Evolutionary conservation across 1,140 invertebrate genomes (phyloP), one percentile per base, ranked within the genome.

Genomic region (Diachasma alloeum): DNA sequence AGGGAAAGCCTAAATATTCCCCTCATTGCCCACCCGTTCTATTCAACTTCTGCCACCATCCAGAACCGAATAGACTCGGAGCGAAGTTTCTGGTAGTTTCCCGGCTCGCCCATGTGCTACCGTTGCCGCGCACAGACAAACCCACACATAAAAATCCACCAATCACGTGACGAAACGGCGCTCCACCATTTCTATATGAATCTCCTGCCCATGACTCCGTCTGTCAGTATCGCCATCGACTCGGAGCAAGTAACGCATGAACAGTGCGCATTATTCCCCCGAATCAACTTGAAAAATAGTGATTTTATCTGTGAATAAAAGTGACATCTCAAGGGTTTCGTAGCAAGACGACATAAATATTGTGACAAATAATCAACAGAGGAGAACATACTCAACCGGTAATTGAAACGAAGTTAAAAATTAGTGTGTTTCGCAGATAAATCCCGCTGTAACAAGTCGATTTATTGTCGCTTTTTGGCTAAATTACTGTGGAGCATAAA

Each of bases 71-170:
- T 71, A 72, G 70, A 77, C 66, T 5, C 42, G 67, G 17, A 46
- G 10, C 22, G 76, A 77, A 77, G 26, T 77, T 77, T 77, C 76
- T 77, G 63, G 76, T 44, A 53, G 31, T 69, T 77, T 77, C 71
- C 37, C 31, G 31, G 31, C 66, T 59, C 36, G 8, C 15, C 48
- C 48, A 36, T 13, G 66, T 26, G 19, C 69, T 22, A 72, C n/a
- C 37, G 67, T 42, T 15, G 46, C 11, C 37, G 63, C 26, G 15
- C 73, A 68, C 37, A 46, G 17, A 31, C 22, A 15, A 24, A 37
- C 73, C 31, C 24, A 63, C 73, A 46, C n/a, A 48, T 10, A 24
- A 59, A 11, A 15, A 37, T 56, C 13, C 24, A 69, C 19, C 26
- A 15, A 63, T 72, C 13, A 15, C 10, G 1, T 26, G 39, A 17